These are phyloP conservation scores for Trichosurus vulpecula DNA, from an alignment of 2,797 vertebrate genomes.

Conservation along the genomic window DNA sequence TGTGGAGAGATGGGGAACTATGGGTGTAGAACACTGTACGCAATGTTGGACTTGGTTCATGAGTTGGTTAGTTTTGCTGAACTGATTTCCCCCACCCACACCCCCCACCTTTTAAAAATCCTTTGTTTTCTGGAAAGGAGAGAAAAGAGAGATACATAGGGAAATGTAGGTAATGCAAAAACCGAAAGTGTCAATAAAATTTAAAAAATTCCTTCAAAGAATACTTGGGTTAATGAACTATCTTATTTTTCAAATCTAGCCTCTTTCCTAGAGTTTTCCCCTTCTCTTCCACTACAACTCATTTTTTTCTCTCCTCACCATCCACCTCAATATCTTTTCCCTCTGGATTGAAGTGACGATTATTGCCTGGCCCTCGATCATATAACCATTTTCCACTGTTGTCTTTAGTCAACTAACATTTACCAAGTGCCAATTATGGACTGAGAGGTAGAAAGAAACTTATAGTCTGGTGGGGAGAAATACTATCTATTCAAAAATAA, in stretches of 20 bases:
- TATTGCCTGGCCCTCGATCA: background rate
- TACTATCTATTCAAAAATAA: background rate
- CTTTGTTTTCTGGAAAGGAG: background rate
- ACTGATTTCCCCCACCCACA: too few relatives aligned
- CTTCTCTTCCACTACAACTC: background rate
- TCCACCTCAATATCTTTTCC: background rate
- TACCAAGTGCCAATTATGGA: background rate
- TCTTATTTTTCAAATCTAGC: background rate
- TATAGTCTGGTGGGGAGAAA: background rate
- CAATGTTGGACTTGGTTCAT: background rate
- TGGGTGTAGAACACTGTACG: background rate
- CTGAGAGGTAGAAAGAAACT: background rate
- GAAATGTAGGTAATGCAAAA: background rate
- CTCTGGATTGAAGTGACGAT: background rate
- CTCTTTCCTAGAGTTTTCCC: background rate
- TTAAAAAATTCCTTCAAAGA: background rate
- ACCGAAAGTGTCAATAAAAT: background rate
- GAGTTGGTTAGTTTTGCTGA: too few relatives aligned
- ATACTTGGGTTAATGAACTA: background rate
- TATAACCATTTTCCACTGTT: background rate
- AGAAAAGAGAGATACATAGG: background rate
- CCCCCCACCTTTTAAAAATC: background rate
- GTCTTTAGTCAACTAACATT: background rate
- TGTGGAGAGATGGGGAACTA: background rate
- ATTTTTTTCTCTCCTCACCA: background rate